phyloP scores from a whole-genome alignment of 2,888 invertebrate genomes.

The Rhamnusium bicolor region DNA sequence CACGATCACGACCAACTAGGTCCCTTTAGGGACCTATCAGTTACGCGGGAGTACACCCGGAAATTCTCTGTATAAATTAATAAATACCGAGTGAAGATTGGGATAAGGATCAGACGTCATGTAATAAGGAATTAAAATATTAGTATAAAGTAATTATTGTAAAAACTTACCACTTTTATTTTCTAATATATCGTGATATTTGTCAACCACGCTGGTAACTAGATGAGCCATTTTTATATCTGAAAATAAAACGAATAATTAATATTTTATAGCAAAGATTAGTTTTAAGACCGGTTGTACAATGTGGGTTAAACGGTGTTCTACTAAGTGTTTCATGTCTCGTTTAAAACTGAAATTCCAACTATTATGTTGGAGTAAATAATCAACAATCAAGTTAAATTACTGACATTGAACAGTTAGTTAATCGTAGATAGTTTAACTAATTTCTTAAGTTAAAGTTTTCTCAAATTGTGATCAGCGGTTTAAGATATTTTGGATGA shows the following conservation, averaged over 20 bases:
- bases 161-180: constrained; percentile 79
- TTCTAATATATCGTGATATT: constrained; percentile 84
- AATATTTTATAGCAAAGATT: background rate
- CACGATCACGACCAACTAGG: no score
- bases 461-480: no score
- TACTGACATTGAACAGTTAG: no score
- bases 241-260: constrained; percentile 45
- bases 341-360: no score
- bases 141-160: background rate
- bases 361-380: no score
- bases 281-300: background rate
- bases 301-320: background rate
- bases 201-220: constrained; percentile 76
- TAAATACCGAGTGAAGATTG: background rate
- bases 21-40: no score
- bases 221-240: constrained; percentile 75
- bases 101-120: background rate
- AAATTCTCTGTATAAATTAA: no score
- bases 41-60: no score
- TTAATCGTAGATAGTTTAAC: no score
- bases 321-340: background rate
- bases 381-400: no score
- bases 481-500: no score
- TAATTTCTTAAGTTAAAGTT: no score
- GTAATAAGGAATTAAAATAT: background rate